Base-by-base conservation (phyloP, 2,797 vertebrate species). In the Zenarchopterus dispar region DNA sequence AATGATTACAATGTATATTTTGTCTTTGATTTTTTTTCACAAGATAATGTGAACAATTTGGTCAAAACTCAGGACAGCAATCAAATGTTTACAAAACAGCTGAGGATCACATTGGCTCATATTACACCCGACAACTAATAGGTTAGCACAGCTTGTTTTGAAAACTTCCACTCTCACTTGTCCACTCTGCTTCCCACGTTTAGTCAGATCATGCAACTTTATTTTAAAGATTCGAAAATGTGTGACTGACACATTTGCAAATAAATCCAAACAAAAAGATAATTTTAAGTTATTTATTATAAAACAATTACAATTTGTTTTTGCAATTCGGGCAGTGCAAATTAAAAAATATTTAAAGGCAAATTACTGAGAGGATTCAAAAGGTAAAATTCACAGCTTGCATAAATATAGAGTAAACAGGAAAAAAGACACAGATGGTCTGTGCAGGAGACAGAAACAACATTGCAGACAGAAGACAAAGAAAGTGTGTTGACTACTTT, bases 81-180 rank as follows among this genome's bases (percentile, higher is more conserved):
- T 19, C 16, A 15, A 2, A 15, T 71, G 76, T 86, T 88, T 79
- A 83, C 75, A 84, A 23, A 85, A 84, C 78, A 88, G 21, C 17
- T 5, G 0, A 49, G 43, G 62, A 53, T 68, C 54, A 56, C 50
- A 71, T 26, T 4, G 45, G 48, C 26, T 81, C 53, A 42, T n/a
- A 50, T 50, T 18, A 59, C 56, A 56, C 51, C 66, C 56, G 13
- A 31, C 56, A 62, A 60, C 28, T 49, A 22, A 59, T 8, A 55
- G 2, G n/a, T 51, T 48, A 42, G 54, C 1, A 0, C 33, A 36
- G 5, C 75, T 84, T 75, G 78, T 80, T 81, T 71, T 68, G 65
- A 61, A 79, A 84, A 73, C 69, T 31, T 0, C 48, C 16, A 0
- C 7, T 28, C 26, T 28, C 26, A 28, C 26, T 28, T 24, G 2